phyloP scores from a whole-genome alignment of 1,140 invertebrate genomes.

The Telenomus remus region DNA sequence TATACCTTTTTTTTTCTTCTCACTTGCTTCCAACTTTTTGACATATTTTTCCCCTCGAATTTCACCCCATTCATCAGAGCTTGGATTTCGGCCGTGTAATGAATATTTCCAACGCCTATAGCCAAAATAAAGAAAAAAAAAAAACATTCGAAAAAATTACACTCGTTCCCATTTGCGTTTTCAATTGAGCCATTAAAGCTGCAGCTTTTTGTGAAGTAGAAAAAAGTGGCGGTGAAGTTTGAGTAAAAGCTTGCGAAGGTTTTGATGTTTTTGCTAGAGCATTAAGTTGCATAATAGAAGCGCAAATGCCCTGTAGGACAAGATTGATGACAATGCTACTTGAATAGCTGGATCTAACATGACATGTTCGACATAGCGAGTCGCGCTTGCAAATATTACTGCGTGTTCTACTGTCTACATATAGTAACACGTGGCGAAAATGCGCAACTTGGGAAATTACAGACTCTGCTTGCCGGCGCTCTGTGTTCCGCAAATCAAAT shows the following conservation, averaged over 20 bases:
- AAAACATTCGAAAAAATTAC: not conserved
- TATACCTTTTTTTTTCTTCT: not conserved
- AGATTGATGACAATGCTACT: constrained; percentile 38
- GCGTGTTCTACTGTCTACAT: constrained; percentile 37
- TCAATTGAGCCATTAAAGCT: no score
- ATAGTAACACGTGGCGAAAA: constrained; percentile 49
- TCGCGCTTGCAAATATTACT: constrained; percentile 32
- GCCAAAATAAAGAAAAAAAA: no score
- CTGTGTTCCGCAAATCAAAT: constrained; percentile 24
- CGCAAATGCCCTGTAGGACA: not conserved
- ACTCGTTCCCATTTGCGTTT: constrained; percentile 8
- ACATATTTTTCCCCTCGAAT: constrained; percentile 42
- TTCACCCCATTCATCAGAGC: constrained; percentile 39
- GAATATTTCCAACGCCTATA: constrained; percentile 14
- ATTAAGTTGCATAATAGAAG: not conserved
- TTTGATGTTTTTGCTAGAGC: not conserved
- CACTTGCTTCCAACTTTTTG: constrained; percentile 36
- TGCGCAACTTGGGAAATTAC: constrained; percentile 55
- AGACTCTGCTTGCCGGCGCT: constrained; percentile 9
- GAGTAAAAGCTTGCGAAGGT: no score
- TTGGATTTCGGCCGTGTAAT: no score
- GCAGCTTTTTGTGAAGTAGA: no score
- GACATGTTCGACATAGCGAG: constrained; percentile 29
- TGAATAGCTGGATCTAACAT: constrained; percentile 26
- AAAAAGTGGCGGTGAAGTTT: no score